Evolutionary conservation across 2,888 invertebrate genomes (phyloP).

Genomic region (Criorhina ranunculi): DNA sequence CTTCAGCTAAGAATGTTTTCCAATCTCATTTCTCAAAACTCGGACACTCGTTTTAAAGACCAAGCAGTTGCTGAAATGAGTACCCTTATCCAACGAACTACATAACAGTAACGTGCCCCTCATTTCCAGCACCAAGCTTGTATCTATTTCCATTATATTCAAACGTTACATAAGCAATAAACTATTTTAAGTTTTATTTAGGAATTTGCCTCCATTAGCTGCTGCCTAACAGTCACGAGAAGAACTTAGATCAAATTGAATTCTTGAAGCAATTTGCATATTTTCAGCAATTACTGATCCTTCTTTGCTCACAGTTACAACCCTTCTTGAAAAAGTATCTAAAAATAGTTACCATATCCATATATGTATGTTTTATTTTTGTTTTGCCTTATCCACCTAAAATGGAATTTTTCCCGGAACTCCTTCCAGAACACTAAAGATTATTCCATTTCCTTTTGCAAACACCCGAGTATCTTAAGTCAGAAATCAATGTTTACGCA

Average conservation of each 20-base stretch:
- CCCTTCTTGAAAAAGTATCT: background rate
- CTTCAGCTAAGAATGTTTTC: too few species aligned
- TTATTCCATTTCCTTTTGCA: constrained; percentile 33
- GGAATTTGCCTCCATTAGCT: too few species aligned
- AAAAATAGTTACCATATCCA: background rate
- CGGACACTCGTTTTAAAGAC: too few species aligned
- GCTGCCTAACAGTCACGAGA: too few species aligned
- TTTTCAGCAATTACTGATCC: background rate
- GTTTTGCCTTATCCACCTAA: background rate
- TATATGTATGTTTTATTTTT: background rate
- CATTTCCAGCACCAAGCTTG: too few species aligned
- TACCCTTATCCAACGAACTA: too few species aligned
- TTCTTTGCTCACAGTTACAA: background rate
- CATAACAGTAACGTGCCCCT: too few species aligned
- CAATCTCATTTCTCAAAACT: too few species aligned
- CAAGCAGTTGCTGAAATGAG: too few species aligned
- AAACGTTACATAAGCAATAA: too few species aligned
- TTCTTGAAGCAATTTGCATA: background rate
- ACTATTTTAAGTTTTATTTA: too few species aligned
- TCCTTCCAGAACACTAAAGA: background rate
- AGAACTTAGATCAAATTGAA: background rate
- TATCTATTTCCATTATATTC: too few species aligned
- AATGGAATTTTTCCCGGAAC: background rate
- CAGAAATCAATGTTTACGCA: constrained; percentile 4
- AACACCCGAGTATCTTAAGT: background rate